Evolutionary conservation across 2,797 vertebrate species (phyloP), one percentile per base, ranked within the genome.

Genomic region (Acipenser oxyrinchus): DNA sequence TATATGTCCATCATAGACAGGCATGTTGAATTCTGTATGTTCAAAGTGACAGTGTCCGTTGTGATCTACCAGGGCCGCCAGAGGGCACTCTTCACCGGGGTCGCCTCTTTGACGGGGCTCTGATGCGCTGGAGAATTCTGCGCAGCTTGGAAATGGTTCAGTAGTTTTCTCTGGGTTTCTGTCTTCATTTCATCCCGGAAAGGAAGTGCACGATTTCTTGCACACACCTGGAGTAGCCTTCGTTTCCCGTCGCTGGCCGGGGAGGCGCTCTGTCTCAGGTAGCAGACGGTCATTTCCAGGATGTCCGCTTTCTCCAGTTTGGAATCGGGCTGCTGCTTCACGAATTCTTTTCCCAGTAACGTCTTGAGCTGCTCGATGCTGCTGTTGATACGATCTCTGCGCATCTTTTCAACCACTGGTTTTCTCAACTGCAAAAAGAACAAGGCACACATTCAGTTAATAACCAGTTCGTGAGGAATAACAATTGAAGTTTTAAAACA

Each of bases 251-350:
- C 77, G 82, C 10, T 59, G 72, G 72, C 67, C 77, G 71, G 71
- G 0, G 79, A 73, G 69, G 79, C 72, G 5, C 82, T 72, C 83
- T 77, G 70, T 65, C 82, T 86, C 75, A 90, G 78, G 50, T 88
- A 89, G 74, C 80, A 82, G 75, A 90, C 90, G 0, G 91, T 88
- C 91, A 90, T 93, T 78, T 93, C 90, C 77, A 91, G 68, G 73
- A 91, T 89, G 78, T 89, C 90, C 0, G 90, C 91, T 77, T 91
- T 92, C 78, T 91, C 89, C 64, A 92, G 88, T 81, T 93, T 92
- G 49, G 90, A 90, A 75, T 90, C 88, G 48, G 91, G 89, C 70
- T 83, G 78, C 72, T 90, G 87, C 68, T 90, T 75, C 52, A 89
- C 83, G 74, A 92, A 91, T 76, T 92, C 89, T 50, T 82, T 80